Evolutionary conservation across 2,888 invertebrate species (phyloP), one percentile per base, ranked within the genome.

Genomic region (Baronia brevicornis): DNA sequence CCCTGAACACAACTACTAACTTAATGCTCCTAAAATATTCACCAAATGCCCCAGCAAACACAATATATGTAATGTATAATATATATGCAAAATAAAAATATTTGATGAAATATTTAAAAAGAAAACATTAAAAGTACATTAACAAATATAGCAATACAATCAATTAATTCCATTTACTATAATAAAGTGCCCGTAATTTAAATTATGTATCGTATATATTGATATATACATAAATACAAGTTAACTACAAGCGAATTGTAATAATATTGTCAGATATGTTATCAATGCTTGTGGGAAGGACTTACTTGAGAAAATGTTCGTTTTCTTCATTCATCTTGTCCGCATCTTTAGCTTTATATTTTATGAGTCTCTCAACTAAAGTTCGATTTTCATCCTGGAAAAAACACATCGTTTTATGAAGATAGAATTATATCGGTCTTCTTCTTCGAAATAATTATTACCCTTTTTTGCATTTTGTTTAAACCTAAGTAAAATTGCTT

Each of bases 271-370:
- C 38, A 32, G 23, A 30, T 36, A 31, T 21, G 26, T 27, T 33
- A 30, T 29, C 21, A 5, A 26, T 18, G 23, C 9, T 18, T 35
- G 29, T 36, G 18, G 31, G 7, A 13, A 36, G 1, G 7, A 26
- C 91, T 89, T 88, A 95, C 95, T 92, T 94, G 51, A 95, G 77
- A 67, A 94, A 93, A 66, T 91, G 92, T 71, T 98, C 98, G 84
- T 98, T 98, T 75, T 98, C 97, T 79, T 95, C 94, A 64, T 98
- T 98, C 89, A 98, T 89, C 74, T 92, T 92, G 60, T 98, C 97
- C 1, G 97, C 98, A 86, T 97, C 97, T 78, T 93, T 92, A 28
- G 94, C 91, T 80, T 98, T 98, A 66, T 95, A 92, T 49, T 92
- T 92, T 72, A 97, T 94, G 53, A 97, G 88, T 50, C 96, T 88